Evolutionary conservation across 2,797 vertebrate genomes (phyloP), one percentile per base, ranked within the genome.

Genomic region (Gallinago nigripennis): DNA sequence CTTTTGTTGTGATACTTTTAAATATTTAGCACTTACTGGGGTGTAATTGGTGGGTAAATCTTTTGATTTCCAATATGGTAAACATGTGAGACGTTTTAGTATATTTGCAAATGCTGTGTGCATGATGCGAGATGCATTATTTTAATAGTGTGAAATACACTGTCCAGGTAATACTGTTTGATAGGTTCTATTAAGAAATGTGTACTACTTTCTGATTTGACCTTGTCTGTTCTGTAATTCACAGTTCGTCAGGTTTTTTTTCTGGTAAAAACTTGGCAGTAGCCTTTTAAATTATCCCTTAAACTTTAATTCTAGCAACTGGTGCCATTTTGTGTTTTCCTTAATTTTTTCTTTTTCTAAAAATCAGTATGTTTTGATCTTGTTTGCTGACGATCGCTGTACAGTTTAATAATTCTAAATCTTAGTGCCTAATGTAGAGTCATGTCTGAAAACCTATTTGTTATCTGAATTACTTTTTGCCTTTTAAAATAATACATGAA

Each of bases 261-360:
- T 21, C 25, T 61, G 33, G 13, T 46, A 24, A 56, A 70, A 73
- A 63, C 8, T 37, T 69, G 2, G 0, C 50, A 65, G 4, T n/a
- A 91, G 21, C 10, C 13, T 87, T 79, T 94, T 51, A 35, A 88
- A 73, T 91, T 50, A 9, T 37, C 4, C 21, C 11, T 70, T 48
- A 54, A 82, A 61, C 8, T 2, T 79, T 43, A 46, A 35, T 31
- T 85, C 21, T 66, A 21, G 21, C 61, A 82, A 61, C 24, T 2
- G 1, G 0, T 71, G 50, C 10, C 4, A 54, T 60, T 57, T 71
- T 56, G 0, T 0, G 4, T 28, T 50, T 58, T 30, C n/a, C 8
- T 37, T 48, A 7, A 37, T 13, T 56, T n/a, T 63, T 48, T 30
- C 2, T 23, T 65, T 64, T 33, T 10, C 16, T 28, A 17, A 72